Evolutionary conservation across 1,140 invertebrate species (phyloP).

Genomic region (Myzus persicae): DNA sequence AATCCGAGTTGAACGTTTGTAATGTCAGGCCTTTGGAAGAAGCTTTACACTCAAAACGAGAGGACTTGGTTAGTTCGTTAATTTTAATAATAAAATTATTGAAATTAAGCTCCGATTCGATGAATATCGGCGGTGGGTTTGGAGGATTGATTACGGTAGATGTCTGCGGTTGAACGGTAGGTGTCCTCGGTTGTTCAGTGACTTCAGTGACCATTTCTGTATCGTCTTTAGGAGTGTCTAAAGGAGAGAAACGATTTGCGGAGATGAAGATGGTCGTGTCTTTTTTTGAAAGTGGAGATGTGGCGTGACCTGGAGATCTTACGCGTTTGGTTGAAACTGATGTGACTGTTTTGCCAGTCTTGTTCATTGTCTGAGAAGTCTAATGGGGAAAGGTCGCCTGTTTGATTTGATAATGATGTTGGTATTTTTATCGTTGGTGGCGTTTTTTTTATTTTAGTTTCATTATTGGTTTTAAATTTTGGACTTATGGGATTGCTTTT

Average conservation of each 20-base stretch:
- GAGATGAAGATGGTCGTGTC: conserved; percentile 21
- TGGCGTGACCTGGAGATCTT: not conserved
- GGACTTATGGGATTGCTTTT: conserved; percentile 17
- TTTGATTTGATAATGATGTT: no score
- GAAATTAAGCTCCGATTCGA: conserved; percentile 41
- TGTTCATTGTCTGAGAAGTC: no score
- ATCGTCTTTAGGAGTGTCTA: not conserved
- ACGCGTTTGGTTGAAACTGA: no score
- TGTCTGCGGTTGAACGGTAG: no score
- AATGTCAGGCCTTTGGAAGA: conserved; percentile 37
- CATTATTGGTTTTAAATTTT: conserved; percentile 1
- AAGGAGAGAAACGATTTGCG: conserved; percentile 30
- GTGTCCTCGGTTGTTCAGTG: not conserved
- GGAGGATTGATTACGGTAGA: not conserved
- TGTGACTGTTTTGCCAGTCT: no score
- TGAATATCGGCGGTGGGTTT: conserved; percentile 36
- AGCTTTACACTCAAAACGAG: conserved; percentile 46
- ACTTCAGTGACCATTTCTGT: not conserved
- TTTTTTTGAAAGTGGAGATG: conserved; percentile 29
- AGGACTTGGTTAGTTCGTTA: conserved; percentile 31
- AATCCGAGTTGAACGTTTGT: conserved; percentile 25
- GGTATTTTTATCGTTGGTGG: no score
- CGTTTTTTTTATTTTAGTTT: no score
- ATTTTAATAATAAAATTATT: conserved; percentile 33
- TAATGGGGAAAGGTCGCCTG: no score